A percentile compares a stretch with the other conserved stretches of the same genome.
phyloP scores from a whole-genome alignment of 64 coral and sea anemone genomes.

The Exaiptasia diaphana region DNA sequence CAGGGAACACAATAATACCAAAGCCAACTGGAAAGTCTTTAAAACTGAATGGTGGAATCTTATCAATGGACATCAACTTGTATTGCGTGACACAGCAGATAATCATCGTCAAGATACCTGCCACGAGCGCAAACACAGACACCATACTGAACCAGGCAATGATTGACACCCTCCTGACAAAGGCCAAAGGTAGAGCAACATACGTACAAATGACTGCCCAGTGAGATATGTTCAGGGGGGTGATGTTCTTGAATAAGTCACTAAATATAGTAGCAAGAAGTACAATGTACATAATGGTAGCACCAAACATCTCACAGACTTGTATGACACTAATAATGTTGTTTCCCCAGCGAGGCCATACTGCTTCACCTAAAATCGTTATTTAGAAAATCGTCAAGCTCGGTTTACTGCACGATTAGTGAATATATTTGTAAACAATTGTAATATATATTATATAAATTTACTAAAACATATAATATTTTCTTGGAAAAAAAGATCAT shows the following conservation, averaged over 20 bases:
- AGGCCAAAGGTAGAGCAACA: constrained; percentile 62
- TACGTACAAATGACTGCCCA: constrained; percentile 70
- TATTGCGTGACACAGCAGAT: constrained; percentile 66
- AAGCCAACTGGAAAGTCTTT: constrained; percentile 69
- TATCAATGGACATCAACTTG: constrained; percentile 46
- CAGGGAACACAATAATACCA: constrained; percentile 90
- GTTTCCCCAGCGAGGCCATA: constrained; percentile 83
- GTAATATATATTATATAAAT: too few species aligned
- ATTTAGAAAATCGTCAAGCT: too few species aligned
- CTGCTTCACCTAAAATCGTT: constrained; percentile 82
- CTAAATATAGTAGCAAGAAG: constrained; percentile 65
- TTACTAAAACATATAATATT: too few species aligned
- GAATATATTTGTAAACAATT: too few species aligned
- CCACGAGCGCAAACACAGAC: constrained; percentile 74
- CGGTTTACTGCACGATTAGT: too few species aligned
- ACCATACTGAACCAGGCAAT: constrained; percentile 92
- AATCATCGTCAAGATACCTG: constrained; percentile 57
- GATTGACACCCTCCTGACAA: constrained; percentile 80
- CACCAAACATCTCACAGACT: constrained; percentile 88
- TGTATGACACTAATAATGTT: constrained; percentile 73
- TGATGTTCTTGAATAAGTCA: constrained; percentile 43
- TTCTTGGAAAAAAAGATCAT: too few species aligned
- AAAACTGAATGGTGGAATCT: constrained; percentile 62
- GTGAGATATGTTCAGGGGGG: constrained; percentile 49
- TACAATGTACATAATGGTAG: constrained; percentile 70